Base-by-base conservation (phyloP, 2,888 invertebrate species). In the Coremacera marginata region DNA sequence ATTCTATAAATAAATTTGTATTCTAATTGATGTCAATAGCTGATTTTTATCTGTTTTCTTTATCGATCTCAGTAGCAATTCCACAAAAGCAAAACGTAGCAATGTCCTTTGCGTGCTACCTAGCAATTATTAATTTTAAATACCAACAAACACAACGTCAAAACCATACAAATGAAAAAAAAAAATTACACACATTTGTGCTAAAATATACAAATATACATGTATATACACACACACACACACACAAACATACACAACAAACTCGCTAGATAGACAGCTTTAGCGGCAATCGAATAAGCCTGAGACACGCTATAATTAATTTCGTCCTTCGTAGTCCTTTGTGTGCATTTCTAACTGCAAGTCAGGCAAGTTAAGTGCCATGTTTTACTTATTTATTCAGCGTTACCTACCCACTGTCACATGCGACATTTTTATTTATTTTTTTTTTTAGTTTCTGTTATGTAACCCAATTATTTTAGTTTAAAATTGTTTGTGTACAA, bases 311-410 rank as follows among this genome's bases (percentile, higher is more conserved):
- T 49, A 68, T 68, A 49, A 68, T 68, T 68, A 68, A 68, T 68
- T 49, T 68, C 27, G 68, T 51, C 68, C 68, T 68, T 68, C 68
- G 14, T 68, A 25, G 49, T 68, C 51, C 51, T 49, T 51, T 68
- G 14, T 55, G 55, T 7, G 55, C 55, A 22, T 55, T 55, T 22
- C 55, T 19, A 55, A 22, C 19, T 55, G 55, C 55, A n/a, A 57
- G 57, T 57, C 57, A 57, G 9, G 57, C 19, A 19, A 8, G 5
- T 57, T 19, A n/a, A 22, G 7, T 19, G 19, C 22, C 57, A 57
- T 57, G 57, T 11, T 22, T 57, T 57, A 25, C 8, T 25, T 22
- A 19, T 8, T 25, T 57, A 9, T 5, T 19, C 19, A 3, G 22
- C 27, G 5, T 27, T 60, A 14, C 60, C 60, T 60, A 44, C 44